phyloP scores from a whole-genome alignment of 1,140 invertebrate species.

The Drosophila santomea region DNA sequence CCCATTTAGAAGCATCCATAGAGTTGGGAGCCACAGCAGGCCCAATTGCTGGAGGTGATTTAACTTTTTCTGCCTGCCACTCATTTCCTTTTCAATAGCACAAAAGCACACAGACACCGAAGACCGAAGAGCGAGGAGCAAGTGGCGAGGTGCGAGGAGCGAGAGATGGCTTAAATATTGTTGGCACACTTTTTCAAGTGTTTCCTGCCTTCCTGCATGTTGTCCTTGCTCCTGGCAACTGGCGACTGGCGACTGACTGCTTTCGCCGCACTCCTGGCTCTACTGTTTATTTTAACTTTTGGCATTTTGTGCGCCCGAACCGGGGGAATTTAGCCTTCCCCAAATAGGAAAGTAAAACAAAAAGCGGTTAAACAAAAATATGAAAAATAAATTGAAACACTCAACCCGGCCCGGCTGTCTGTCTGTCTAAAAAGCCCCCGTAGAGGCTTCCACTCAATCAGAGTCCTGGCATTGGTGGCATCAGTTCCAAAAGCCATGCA shows the following conservation, averaged over 20 bases:
- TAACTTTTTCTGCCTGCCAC: conserved; percentile 78
- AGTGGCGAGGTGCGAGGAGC: neutral
- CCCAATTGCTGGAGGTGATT: conserved; percentile 75
- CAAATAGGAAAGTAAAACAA: conserved; percentile 77
- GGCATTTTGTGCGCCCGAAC: conserved; percentile 62
- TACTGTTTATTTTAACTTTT: conserved; percentile 79
- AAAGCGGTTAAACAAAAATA: conserved; percentile 73
- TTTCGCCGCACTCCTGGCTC: neutral
- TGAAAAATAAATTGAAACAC: conserved; percentile 82
- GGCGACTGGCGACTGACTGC: neutral
- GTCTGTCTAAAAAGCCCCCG: conserved; percentile 23
- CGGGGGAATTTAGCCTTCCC: conserved; percentile 48
- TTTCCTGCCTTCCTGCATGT: conserved; percentile 65
- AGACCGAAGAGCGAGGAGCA: conserved; percentile 3
- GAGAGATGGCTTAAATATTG: conserved; percentile 67
- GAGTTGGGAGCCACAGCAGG: conserved; percentile 24
- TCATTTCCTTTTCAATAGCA: conserved; percentile 81
- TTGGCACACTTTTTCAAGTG: conserved; percentile 81
- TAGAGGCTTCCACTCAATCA: conserved; percentile 40
- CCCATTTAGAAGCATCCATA: conserved; percentile 6
- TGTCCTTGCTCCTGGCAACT: conserved; percentile 38
- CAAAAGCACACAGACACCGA: conserved; percentile 57
- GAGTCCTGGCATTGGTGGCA: conserved; percentile 32
- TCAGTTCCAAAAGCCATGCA: conserved; percentile 3
- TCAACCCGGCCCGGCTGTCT: conserved; percentile 31